phyloP scores from a whole-genome alignment of 1,140 invertebrate species.

The Eriosoma lanigerum region DNA sequence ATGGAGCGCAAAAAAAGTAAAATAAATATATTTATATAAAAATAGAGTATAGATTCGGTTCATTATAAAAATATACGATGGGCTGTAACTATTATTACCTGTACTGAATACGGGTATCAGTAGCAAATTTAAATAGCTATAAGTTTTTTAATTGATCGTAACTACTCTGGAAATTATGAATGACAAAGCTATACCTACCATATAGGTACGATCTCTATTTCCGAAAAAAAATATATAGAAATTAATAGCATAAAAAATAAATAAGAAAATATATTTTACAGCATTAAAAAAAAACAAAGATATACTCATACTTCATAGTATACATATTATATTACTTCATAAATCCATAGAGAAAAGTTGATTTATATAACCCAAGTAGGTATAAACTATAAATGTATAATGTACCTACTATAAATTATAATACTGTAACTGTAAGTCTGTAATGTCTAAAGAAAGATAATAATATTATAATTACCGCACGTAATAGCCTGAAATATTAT shows the following conservation, averaged over 20 bases:
- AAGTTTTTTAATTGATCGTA: not conserved
- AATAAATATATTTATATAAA: too few species aligned
- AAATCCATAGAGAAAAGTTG: not conserved
- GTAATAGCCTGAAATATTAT: too few species aligned
- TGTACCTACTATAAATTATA: too few species aligned
- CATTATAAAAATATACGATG: not conserved
- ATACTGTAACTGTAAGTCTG: too few species aligned
- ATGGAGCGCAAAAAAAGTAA: not conserved
- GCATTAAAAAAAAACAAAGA: not conserved
- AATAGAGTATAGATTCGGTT: not conserved
- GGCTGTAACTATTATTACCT: constrained; percentile 11
- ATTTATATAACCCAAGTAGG: constrained; percentile 5
- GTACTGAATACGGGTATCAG: not conserved
- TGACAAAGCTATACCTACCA: not conserved
- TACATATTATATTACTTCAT: not conserved
- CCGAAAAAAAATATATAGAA: constrained; percentile 4
- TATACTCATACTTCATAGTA: not conserved
- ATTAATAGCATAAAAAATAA: not conserved
- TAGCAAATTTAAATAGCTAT: not conserved
- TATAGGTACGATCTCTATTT: not conserved
- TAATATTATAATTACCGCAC: too few species aligned
- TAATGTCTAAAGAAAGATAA: too few species aligned
- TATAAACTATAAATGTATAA: too few species aligned
- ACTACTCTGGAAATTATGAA: not conserved
- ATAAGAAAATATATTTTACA: not conserved